Evolutionary conservation across 2,888 invertebrate species (phyloP).

Genomic region (Andrena hattorfiana): DNA sequence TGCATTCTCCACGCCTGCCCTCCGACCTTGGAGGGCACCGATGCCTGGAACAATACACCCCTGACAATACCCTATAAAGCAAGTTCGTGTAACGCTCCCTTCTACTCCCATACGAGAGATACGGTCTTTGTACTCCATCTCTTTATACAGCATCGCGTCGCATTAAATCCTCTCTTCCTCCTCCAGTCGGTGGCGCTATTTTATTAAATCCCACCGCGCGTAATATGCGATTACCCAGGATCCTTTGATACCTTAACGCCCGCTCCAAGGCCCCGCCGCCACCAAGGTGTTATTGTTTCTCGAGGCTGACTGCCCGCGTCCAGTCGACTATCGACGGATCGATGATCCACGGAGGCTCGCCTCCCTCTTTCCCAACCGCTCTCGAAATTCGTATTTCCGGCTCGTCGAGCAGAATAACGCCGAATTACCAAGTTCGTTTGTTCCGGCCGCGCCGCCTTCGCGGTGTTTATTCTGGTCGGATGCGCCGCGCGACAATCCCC

Average conservation of each 20-base stretch:
- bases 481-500: not conserved
- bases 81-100: conserved; percentile 40
- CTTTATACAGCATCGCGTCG: conserved; percentile 11
- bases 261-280: not conserved
- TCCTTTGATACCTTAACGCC: not conserved
- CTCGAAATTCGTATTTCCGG: conserved; percentile 35
- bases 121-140: conserved; percentile 14
- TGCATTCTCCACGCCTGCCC: not conserved
- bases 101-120: not conserved
- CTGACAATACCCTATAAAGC: conserved; percentile 63
- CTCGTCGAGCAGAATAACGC: conserved; percentile 51
- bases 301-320: not conserved
- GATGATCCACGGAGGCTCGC: conserved; percentile 8
- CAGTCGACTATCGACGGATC: not conserved
- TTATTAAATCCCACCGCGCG: conserved; percentile 34
- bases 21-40: conserved; percentile 3
- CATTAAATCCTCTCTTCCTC: conserved; percentile 3
- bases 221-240: not conserved
- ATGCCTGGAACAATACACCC: conserved; percentile 36
- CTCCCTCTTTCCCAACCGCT: not conserved
- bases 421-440: conserved; percentile 57
- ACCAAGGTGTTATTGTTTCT: not conserved
- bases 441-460: conserved; percentile 29
- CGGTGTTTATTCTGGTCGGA: conserved; percentile 44
- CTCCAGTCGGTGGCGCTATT: not conserved